Conservation (phyloP, 1,140 invertebrate species). For the Pseudoatta argentina region DNA sequence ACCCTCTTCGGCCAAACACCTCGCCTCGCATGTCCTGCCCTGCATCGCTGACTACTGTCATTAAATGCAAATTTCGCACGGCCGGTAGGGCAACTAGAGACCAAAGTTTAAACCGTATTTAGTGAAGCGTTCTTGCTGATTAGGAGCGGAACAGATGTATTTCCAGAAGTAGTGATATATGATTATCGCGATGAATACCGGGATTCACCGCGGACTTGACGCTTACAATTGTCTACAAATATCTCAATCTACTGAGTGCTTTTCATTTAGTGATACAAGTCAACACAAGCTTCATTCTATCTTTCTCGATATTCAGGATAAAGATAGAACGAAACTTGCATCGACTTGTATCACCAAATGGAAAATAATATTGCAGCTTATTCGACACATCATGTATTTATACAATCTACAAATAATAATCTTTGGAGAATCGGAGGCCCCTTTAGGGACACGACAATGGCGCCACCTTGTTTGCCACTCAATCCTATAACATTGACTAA, state of each 20-base stretch:
- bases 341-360: too few species aligned
- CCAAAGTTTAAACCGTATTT: slow-evolving; percentile 51
- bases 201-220: neutral
- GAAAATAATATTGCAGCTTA: neutral
- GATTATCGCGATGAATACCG: slow-evolving; percentile 13
- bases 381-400: neutral
- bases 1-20: slow-evolving; percentile 43
- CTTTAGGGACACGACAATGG: too few species aligned
- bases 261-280: too few species aligned
- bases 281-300: too few species aligned
- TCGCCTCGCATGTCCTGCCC: slow-evolving; percentile 19
- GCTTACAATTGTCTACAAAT: neutral
- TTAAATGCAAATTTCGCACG: slow-evolving; percentile 57
- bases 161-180: slow-evolving; percentile 17
- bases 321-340: too few species aligned
- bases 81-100: slow-evolving; percentile 26
- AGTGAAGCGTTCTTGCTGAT: slow-evolving; percentile 46
- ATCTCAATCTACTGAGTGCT: neutral
- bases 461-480: too few species aligned
- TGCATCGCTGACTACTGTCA: slow-evolving; percentile 34
- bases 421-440: too few species aligned
- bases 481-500: too few species aligned
- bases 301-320: too few species aligned
- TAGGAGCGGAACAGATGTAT: slow-evolving; percentile 40
- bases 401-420: neutral